Percentiles rank a stretch among this genome's conserved stretches.
phyloP scores from a whole-genome alignment of 2,888 invertebrate species.

The Agriopis leucophaearia region DNA sequence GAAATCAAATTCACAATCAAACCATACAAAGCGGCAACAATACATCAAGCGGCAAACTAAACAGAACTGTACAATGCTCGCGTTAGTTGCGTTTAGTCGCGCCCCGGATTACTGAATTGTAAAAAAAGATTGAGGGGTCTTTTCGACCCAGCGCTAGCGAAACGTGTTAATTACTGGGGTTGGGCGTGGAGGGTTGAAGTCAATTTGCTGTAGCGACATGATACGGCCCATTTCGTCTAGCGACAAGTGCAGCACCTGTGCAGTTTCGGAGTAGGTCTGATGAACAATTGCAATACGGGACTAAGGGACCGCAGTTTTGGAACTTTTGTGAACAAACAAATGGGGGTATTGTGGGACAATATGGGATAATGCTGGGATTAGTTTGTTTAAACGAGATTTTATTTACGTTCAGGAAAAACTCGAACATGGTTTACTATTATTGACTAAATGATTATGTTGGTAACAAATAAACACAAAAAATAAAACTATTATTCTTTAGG shows the following conservation, averaged over 20 bases:
- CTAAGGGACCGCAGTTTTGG: constrained; percentile 32
- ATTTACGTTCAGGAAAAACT: constrained; percentile 27
- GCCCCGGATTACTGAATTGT: constrained; percentile 85
- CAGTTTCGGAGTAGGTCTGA: constrained; percentile 70
- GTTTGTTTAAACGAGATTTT: constrained; percentile 37
- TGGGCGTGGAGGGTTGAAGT: constrained; percentile 82
- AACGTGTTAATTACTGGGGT: constrained; percentile 87
- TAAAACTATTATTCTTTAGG: background rate
- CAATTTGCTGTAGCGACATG: constrained; percentile 89
- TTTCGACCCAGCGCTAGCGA: constrained; percentile 59
- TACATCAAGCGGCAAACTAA: constrained; percentile 63
- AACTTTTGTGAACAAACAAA: constrained; percentile 70
- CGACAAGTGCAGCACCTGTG: constrained; percentile 86
- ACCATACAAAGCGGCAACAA: constrained; percentile 55
- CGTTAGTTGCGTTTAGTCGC: constrained; percentile 78
- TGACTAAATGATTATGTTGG: background rate
- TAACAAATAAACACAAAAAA: background rate
- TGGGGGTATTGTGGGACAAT: constrained; percentile 54
- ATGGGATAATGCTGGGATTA: constrained; percentile 46
- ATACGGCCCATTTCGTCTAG: constrained; percentile 88
- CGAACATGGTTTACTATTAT: constrained; percentile 1
- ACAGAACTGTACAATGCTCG: constrained; percentile 64
- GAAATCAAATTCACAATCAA: constrained; percentile 55
- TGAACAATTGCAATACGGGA: constrained; percentile 59
- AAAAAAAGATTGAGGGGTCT: constrained; percentile 80